phyloP scores from a whole-genome alignment of 2,797 vertebrate species.

The Columba guinea region DNA sequence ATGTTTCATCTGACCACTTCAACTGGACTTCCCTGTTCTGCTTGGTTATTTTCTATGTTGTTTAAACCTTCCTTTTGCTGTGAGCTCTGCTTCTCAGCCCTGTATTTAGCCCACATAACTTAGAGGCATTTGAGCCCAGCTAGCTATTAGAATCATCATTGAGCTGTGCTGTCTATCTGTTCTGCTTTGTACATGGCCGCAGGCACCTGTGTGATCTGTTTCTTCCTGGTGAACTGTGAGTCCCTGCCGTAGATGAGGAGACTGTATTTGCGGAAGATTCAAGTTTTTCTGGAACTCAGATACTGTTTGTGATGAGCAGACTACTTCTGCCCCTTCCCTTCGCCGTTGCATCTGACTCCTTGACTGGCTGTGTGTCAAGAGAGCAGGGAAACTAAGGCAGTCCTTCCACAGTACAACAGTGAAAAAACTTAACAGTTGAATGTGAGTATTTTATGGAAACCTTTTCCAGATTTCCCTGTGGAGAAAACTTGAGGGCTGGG shows the following conservation, averaged over 20 bases:
- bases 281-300: neutral
- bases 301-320: neutral
- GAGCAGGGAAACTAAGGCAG: neutral
- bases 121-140: neutral
- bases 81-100: neutral
- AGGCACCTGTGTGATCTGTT: neutral
- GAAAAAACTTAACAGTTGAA: neutral
- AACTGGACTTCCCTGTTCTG: neutral
- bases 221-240: neutral
- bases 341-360: neutral
- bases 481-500: neutral
- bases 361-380: neutral
- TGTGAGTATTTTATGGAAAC: neutral
- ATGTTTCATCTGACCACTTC: neutral
- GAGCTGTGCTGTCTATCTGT: neutral
- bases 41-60: neutral
- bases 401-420: rapidly evolving
- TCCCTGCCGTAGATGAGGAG: neutral
- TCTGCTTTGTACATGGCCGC: neutral
- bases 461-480: neutral
- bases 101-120: neutral
- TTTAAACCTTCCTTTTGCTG: neutral
- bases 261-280: neutral
- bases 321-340: neutral
- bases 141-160: neutral